Conservation (phyloP, 2,113 vertebrate genomes). For the Picathartes gymnocephalus region DNA sequence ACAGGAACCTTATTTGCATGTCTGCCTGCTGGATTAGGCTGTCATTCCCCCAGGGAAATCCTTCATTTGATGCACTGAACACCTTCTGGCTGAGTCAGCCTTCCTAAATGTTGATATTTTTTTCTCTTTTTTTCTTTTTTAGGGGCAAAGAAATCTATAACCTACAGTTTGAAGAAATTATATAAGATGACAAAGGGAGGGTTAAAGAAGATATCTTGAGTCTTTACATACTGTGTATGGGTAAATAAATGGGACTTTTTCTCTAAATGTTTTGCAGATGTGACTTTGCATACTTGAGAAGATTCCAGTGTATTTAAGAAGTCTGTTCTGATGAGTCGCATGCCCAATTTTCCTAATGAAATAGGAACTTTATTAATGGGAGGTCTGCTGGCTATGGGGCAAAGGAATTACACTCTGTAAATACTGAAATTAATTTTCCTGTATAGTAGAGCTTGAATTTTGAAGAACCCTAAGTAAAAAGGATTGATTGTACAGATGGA, state of each 20-base stretch:
- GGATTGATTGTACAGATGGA: neutral
- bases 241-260: slow-evolving; percentile 62
- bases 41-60: neutral
- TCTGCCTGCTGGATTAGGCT: neutral
- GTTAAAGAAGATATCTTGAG: slow-evolving; percentile 71
- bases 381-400: neutral
- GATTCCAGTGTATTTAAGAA: neutral
- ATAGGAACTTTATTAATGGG: neutral
- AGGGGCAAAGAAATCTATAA: slow-evolving; percentile 86
- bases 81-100: neutral
- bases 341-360: neutral
- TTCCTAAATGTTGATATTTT: neutral
- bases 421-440: neutral
- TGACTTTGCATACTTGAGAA: neutral
- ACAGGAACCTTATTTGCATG: neutral
- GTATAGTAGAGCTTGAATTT: neutral
- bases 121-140: neutral
- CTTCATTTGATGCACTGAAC: neutral
- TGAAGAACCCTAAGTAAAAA: neutral
- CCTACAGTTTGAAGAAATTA: slow-evolving; percentile 87
- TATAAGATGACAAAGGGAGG: slow-evolving; percentile 91
- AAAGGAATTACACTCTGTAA: neutral
- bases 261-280: slow-evolving; percentile 5
- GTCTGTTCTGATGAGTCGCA: neutral
- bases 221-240: slow-evolving; percentile 5